phyloP scores from a whole-genome alignment of 92 coral and sea anemone species.

The Epizoanthus illoricatus region DNA sequence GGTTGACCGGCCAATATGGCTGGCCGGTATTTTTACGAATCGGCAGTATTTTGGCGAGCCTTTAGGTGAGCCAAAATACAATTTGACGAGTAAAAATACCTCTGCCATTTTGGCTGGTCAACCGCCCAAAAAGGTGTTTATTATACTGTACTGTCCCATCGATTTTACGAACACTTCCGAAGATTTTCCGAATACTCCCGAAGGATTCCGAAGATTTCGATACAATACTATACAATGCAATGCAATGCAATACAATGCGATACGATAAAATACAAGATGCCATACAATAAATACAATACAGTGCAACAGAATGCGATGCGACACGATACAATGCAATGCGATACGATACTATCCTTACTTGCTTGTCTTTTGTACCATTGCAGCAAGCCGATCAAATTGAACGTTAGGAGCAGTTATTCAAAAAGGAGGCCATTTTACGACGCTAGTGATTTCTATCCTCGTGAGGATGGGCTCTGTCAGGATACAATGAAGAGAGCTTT shows the following conservation, averaged over 20 bases:
- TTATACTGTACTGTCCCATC: no score
- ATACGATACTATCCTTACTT: neutral
- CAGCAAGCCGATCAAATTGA: neutral
- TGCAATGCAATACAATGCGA: neutral
- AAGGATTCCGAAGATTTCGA: no score
- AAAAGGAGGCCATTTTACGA: neutral
- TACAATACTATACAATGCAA: no score
- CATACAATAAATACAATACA: neutral
- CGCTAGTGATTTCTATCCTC: constrained; percentile 7
- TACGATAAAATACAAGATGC: neutral
- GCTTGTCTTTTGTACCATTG: neutral
- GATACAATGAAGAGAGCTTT: constrained; percentile 26
- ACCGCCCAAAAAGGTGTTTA: no score
- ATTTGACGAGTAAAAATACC: no score
- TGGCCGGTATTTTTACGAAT: no score
- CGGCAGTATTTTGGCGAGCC: no score
- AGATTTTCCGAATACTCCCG: no score
- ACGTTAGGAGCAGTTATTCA: neutral
- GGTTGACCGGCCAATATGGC: no score
- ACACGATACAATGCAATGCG: neutral
- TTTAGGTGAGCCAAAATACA: no score
- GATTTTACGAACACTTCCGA: no score
- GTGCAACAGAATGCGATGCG: neutral
- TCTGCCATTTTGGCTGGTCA: no score
- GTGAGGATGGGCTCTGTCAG: constrained; percentile 27